Conservation (phyloP, 2,797 vertebrate species). For the Phrynocephalus forsythii region DNA sequence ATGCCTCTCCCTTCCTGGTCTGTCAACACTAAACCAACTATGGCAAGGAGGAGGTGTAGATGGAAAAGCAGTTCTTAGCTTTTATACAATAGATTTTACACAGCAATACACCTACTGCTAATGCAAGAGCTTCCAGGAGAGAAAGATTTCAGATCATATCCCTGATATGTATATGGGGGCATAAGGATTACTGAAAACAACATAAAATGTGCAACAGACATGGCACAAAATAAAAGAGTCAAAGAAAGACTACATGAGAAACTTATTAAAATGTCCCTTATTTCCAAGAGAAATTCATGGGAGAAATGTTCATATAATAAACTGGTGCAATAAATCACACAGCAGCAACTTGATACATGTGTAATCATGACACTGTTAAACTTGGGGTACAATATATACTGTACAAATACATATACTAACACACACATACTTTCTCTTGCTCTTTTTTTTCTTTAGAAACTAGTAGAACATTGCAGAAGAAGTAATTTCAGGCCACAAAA, state of each 20-base stretch:
- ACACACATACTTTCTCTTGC: not conserved
- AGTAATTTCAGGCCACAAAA: not conserved
- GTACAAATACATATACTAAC: no score
- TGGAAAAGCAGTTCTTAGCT: slow-evolving; percentile 11
- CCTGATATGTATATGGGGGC: not conserved
- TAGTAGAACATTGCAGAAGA: not conserved
- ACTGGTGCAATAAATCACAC: not conserved
- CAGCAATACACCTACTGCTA: slow-evolving; percentile 1
- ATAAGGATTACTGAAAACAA: not conserved
- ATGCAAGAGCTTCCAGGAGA: fast-evolving
- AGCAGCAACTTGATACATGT: not conserved
- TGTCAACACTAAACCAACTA: slow-evolving; percentile 25
- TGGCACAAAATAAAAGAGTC: not conserved
- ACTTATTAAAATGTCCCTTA: not conserved
- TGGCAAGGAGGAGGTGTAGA: not conserved
- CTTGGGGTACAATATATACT: not conserved
- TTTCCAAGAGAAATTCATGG: not conserved
- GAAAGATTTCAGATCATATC: not conserved
- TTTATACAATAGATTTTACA: slow-evolving; percentile 4
- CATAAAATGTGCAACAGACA: not conserved
- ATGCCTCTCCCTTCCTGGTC: slow-evolving; percentile 59
- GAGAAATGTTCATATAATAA: not conserved
- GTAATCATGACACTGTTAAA: not conserved
- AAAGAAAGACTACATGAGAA: not conserved
- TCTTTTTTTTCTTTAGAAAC: not conserved